These are phyloP conservation scores for Aspidoscelis tigris DNA, from an alignment of 2,113 vertebrate genomes.

Conservation along the genomic window DNA sequence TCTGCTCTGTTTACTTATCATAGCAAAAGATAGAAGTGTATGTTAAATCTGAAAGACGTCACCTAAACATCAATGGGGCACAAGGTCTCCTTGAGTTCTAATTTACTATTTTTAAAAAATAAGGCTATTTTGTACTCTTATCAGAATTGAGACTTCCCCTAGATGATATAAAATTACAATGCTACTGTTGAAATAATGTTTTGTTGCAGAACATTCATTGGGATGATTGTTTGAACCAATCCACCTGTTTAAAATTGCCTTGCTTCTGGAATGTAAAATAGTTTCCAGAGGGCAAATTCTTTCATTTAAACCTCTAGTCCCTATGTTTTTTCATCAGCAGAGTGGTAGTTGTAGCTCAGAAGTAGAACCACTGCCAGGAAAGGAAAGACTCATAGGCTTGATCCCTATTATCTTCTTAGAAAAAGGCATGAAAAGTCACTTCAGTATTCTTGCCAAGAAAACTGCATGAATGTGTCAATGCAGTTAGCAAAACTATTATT, in stretches of 20 bases:
- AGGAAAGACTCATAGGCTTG: no score
- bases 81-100: background rate
- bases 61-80: background rate
- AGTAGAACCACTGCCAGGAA: no score
- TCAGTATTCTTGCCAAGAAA: no score
- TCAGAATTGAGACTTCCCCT: background rate
- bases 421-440: no score
- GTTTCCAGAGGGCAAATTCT: background rate
- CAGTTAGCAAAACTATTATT: no score
- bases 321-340: background rate
- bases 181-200: background rate
- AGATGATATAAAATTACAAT: background rate
- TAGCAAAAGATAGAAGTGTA: background rate
- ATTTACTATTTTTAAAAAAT: background rate
- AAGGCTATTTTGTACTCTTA: background rate
- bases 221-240: background rate
- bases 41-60: slow-evolving; percentile 18
- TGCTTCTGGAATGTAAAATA: background rate
- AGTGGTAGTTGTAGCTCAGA: background rate
- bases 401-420: no score
- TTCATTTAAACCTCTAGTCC: background rate
- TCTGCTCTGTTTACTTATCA: slow-evolving; percentile 19
- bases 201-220: background rate
- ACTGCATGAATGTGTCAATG: no score
- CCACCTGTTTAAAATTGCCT: background rate